Base-by-base conservation (phyloP, 2,797 vertebrate genomes). In the Dendrocincla fuliginosa region DNA sequence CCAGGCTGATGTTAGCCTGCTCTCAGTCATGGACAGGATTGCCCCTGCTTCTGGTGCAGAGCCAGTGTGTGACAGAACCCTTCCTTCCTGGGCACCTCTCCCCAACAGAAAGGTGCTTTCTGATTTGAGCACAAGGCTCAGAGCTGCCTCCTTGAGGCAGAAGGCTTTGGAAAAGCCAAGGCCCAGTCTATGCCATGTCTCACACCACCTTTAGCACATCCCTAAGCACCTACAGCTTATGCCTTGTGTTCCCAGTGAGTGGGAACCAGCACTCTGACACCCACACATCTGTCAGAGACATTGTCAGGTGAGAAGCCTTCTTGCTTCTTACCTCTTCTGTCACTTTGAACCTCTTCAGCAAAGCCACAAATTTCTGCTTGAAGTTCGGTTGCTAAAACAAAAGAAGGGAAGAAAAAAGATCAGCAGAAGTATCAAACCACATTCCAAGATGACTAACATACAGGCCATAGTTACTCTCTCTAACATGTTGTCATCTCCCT, bases 351-450 rank as follows among this genome's bases (percentile, higher is more conserved):
- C 99, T 98, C 96, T 98, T 99, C 97, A 99, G 98, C 96, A 99
- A 96, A 85, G 99, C 99, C 79, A 99, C 99, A 91, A 99, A 99
- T 97, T 99, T 99, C 98, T 99, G 99, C 96, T 99, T 99, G 97
- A 99, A 99, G 98, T 99, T 99, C 59, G 99, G 99, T 98, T 99
- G 99, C 98, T 98, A 39, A 87, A 96, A 90, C 28, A 77, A 84
- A 94, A 76, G 32, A 81, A 75, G 32, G 7, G 11, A 35, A 69
- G 46, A 41, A 71, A 90, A 68, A 77, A 44, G 28, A 57, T 89
- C 74, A 88, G 50, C n/a, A 85, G n/a, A 83, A 57, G 24, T 55
- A 75, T 13, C 22, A 57, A 78, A 69, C 5, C 59, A 56, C 0
- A 0, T 63, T 82, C 39, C 59, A 65, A 52, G 35, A 19, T 30